A percentile compares a stretch with the other conserved stretches of the same genome.
phyloP scores from a whole-genome alignment of 2,888 invertebrate genomes.

The Volucella bombylans region DNA sequence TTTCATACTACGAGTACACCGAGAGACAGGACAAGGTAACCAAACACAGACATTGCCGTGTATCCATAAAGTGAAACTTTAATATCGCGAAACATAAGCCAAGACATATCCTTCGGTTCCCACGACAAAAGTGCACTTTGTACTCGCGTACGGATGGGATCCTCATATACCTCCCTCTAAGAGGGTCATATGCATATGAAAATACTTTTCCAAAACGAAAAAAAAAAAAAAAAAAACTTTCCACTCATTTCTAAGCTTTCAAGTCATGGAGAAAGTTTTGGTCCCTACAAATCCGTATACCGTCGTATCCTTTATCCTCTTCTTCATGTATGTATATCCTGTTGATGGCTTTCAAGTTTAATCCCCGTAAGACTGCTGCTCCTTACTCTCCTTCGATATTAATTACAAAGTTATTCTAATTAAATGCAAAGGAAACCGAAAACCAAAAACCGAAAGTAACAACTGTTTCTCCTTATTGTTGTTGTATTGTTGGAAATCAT shows the following conservation, averaged over 20 bases:
- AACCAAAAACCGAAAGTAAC: constrained; percentile 24
- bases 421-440: constrained; percentile 22
- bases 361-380: constrained; percentile 2
- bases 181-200: constrained; percentile 66
- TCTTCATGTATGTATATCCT: background rate
- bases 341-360: constrained; percentile 19
- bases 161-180: background rate
- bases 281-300: background rate
- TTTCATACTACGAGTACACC: constrained; percentile 1
- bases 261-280: constrained; percentile 26
- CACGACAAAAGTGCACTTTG: constrained; percentile 64
- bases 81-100: constrained; percentile 57
- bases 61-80: constrained; percentile 49
- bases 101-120: constrained; percentile 57
- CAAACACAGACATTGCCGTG: constrained; percentile 1
- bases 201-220: constrained; percentile 29
- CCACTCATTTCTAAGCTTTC: constrained; percentile 32
- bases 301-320: background rate
- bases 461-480: constrained; percentile 41
- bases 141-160: constrained; percentile 16
- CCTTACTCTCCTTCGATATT: constrained; percentile 33
- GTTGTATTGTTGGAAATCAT: constrained; percentile 16
- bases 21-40: constrained; percentile 20
- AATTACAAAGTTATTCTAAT: constrained; percentile 49
- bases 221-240: constrained; percentile 27